These are phyloP conservation scores for Pseudonaja textilis DNA, from an alignment of 2,113 vertebrate genomes.

Conservation along the genomic window DNA sequence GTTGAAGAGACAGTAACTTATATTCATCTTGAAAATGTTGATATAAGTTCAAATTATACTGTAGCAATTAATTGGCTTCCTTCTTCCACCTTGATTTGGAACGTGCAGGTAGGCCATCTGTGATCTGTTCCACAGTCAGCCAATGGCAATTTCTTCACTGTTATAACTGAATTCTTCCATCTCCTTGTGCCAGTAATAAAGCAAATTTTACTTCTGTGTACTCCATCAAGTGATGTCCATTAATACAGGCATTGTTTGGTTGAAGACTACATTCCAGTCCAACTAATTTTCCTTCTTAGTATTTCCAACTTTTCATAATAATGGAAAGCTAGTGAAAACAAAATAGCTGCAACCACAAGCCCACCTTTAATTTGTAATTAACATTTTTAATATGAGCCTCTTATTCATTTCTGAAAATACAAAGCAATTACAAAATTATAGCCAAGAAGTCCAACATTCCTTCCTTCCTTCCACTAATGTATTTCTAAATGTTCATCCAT, in stretches of 20 bases:
- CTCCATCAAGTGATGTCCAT: neutral
- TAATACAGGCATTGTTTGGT: neutral
- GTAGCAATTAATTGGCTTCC: neutral
- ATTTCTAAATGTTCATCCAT: conserved; percentile 16
- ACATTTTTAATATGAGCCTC: neutral
- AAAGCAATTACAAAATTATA: neutral
- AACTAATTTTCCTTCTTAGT: neutral
- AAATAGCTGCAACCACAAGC: neutral
- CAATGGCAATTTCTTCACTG: neutral
- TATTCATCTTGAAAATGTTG: neutral
- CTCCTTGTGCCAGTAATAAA: neutral
- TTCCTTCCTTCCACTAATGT: neutral
- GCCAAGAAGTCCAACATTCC: neutral
- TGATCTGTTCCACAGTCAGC: neutral
- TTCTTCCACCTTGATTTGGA: neutral
- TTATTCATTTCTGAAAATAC: neutral
- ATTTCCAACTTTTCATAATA: neutral
- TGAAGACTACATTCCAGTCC: neutral
- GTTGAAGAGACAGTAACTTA: neutral
- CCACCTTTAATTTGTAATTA: neutral
- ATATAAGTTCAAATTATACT: neutral
- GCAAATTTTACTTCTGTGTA: neutral
- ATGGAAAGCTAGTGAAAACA: neutral
- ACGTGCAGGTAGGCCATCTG: neutral
- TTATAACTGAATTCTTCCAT: neutral